phyloP scores from a whole-genome alignment of 2,888 invertebrate species.

The Apodemia duryi region DNA sequence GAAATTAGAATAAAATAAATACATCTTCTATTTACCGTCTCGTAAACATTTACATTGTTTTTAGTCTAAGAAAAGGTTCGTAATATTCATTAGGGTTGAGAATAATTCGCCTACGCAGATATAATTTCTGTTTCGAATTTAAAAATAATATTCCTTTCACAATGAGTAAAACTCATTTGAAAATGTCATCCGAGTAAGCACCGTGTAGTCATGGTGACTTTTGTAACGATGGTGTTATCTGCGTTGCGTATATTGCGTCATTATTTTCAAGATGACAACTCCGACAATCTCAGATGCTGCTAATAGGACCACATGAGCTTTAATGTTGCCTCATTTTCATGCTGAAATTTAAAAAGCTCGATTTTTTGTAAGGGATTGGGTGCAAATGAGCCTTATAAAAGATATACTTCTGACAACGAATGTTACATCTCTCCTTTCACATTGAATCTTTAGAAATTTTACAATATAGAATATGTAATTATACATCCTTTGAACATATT shows the following conservation, averaged over 20 bases:
- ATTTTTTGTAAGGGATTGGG: conserved; percentile 34
- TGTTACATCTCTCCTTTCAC: background rate
- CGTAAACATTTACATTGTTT: background rate
- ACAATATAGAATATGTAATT: too few species aligned
- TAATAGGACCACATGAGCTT: conserved; percentile 72
- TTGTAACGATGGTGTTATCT: conserved; percentile 66
- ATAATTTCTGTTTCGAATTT: background rate
- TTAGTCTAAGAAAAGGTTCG: background rate
- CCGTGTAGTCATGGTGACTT: conserved; percentile 59
- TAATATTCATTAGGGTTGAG: background rate
- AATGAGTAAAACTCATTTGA: conserved; percentile 44
- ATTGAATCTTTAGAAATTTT: too few species aligned
- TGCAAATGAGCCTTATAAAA: conserved; percentile 53
- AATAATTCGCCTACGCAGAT: background rate
- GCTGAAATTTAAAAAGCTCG: conserved; percentile 50
- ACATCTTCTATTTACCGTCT: background rate
- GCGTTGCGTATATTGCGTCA: conserved; percentile 61
- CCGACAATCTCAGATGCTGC: conserved; percentile 65
- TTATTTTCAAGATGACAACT: conserved; percentile 58
- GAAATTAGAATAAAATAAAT: too few species aligned
- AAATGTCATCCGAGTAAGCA: conserved; percentile 54
- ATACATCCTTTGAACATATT: too few species aligned
- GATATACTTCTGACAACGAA: conserved; percentile 2
- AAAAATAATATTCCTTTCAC: conserved; percentile 15
- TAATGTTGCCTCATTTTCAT: conserved; percentile 47